Base-by-base conservation (phyloP, 2,888 invertebrate species). In the Melanotus villosus region DNA sequence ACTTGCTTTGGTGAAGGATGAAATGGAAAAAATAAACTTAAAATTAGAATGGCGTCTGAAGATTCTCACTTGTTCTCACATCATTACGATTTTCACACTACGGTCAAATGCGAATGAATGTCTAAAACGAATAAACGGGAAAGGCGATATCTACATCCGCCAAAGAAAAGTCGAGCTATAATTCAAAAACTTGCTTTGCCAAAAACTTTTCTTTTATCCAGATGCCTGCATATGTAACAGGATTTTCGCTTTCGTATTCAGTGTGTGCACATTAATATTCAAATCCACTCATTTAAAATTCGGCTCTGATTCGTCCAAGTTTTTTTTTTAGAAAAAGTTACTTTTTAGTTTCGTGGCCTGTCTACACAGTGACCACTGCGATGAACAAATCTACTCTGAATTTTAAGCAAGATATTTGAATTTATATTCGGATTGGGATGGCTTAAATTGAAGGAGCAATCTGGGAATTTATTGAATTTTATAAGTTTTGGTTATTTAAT, bases 181-280 rank as follows among this genome's bases (percentile, higher is more conserved):
- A 59, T 59, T 59, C 59, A 59, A 59, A 58, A 59, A 30, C 18
- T 59, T 59, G 14, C 32, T 19, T 50, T 50, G 6, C 3, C 23
- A 14, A 26, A 45, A 59, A 59, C 59, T 59, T 59, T 12, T 41
- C 58, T 58, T 59, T 59, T 18, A 59, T 58, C 30, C 19, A 43
- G 21, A 59, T 43, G 52, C 30, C 52, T 32, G 26, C 30, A 32
- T 43, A 30, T 59, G 59, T 43, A 59, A 12, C 16, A 18, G 59
- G 43, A 59, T 45, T 59, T 45, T 30, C 19, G 26, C 59, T 19
- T 59, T 30, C 32, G 41, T 30, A 59, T 59, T 59, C 45, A 59
- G 45, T 45, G 30, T 59, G 59, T 41, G 32, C 52, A 18, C 52
- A 32, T 52, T 52, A 52, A 52, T 52, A 52, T 52, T 52, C 26